Evolutionary conservation across 1,140 invertebrate genomes (phyloP).

Genomic region (Macrotrachela quadricornifera): DNA sequence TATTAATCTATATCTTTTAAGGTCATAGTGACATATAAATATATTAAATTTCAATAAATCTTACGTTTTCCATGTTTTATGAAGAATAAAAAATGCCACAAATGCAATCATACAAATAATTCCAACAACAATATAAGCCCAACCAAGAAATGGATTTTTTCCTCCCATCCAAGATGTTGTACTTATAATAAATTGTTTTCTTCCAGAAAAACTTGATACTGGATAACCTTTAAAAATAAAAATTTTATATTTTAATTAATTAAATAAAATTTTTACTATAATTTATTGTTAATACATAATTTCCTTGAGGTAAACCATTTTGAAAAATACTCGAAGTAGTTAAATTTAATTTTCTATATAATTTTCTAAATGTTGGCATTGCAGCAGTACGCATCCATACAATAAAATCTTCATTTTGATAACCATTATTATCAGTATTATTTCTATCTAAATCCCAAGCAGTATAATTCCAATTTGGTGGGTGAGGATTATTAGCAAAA

Average conservation of each 20-base stretch:
- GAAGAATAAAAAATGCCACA: constrained; percentile 74
- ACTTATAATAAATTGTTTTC: constrained; percentile 76
- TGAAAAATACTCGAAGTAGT: constrained; percentile 32
- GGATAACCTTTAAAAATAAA: constrained; percentile 46
- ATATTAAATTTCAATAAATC: no score
- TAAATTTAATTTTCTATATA: constrained; percentile 65
- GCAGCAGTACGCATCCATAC: constrained; percentile 97
- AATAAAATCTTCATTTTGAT: constrained; percentile 84
- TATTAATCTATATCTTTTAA: no score
- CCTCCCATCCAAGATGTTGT: constrained; percentile 89
- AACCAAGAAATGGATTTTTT: constrained; percentile 91
- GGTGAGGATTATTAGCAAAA: constrained; percentile 18
- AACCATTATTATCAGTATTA: constrained; percentile 62
- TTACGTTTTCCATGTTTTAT: constrained; percentile 22
- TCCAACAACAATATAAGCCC: constrained; percentile 93
- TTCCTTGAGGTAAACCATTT: constrained; percentile 48
- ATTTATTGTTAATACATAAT: constrained; percentile 48
- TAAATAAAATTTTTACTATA: constrained; percentile 38
- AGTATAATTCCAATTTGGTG: constrained; percentile 49
- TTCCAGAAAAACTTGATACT: constrained; percentile 67
- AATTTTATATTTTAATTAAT: neutral
- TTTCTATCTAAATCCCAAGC: constrained; percentile 51
- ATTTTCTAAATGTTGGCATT: constrained; percentile 75
- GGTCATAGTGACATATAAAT: no score
- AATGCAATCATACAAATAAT: constrained; percentile 72